phyloP scores from a whole-genome alignment of 1,140 invertebrate species.

The Philotrypesis tridentata region DNA sequence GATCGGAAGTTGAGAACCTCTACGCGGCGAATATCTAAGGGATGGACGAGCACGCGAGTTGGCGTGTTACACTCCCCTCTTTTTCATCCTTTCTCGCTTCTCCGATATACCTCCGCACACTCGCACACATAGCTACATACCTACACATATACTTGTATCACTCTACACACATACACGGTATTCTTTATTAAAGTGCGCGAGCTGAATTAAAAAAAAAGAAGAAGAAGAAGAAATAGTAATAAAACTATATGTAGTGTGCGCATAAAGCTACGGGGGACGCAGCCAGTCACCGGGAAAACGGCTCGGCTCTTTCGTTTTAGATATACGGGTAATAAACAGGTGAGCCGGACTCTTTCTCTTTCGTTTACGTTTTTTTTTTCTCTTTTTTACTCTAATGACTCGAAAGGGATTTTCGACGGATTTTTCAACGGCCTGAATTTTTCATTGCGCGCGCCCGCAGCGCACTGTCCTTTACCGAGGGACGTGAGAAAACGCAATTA shows the following conservation, averaged over 20 bases:
- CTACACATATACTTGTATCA: not conserved
- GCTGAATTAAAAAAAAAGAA: not conserved
- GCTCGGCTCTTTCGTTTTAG: not conserved
- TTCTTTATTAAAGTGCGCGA: slow-evolving; percentile 22
- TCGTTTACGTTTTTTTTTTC: not conserved
- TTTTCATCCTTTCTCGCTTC: slow-evolving; percentile 40
- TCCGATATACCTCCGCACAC: too few species aligned
- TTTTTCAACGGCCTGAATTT: slow-evolving; percentile 14
- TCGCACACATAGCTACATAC: too few species aligned
- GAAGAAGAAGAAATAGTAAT: too few species aligned
- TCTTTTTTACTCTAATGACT: not conserved
- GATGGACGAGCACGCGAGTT: slow-evolving; percentile 70
- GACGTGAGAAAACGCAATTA: slow-evolving; percentile 7
- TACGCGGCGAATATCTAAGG: slow-evolving; percentile 58
- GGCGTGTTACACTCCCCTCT: slow-evolving; percentile 64
- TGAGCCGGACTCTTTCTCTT: not conserved
- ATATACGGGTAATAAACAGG: not conserved
- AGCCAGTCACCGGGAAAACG: slow-evolving; percentile 17
- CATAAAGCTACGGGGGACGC: not conserved
- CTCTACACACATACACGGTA: not conserved
- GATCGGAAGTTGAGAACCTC: slow-evolving; percentile 62
- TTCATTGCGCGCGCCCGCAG: not conserved
- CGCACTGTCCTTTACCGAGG: too few species aligned
- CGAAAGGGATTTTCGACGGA: not conserved
- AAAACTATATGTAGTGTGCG: too few species aligned